A percentile compares a stretch with the other conserved stretches of the same genome.
Conservation (phyloP, 2,888 invertebrate species). For the Zelleria hepariella region DNA sequence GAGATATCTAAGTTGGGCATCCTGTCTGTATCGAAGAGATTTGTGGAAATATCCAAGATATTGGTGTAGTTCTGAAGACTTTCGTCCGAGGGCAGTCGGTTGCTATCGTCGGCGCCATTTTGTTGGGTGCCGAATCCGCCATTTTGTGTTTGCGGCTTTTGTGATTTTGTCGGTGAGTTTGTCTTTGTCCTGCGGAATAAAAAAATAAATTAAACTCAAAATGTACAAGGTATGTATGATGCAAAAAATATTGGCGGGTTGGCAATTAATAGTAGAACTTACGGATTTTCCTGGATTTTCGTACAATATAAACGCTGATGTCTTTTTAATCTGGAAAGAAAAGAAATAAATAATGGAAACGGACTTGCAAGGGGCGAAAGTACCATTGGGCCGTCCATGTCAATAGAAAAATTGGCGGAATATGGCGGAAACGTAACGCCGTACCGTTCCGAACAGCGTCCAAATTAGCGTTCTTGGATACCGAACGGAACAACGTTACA, state of each 20-base stretch:
- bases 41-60: constrained; percentile 41
- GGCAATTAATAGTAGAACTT: not conserved
- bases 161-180: not conserved
- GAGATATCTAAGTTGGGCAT: constrained; percentile 42
- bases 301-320: constrained; percentile 29
- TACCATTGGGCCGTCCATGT: no score
- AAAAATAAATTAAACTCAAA: not conserved
- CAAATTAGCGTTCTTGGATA: no score
- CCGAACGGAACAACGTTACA: no score
- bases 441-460: no score
- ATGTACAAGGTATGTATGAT: no score
- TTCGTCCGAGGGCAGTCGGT: constrained; percentile 40
- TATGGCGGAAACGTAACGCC: no score
- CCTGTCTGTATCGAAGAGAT: constrained; percentile 43
- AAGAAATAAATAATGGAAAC: constrained; percentile 3
- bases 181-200: not conserved
- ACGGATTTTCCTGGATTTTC: constrained; percentile 23
- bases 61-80: constrained; percentile 46
- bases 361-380: no score
- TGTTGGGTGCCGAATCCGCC: not conserved
- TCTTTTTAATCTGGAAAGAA: constrained; percentile 34
- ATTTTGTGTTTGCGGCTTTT: not conserved
- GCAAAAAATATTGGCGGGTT: no score
- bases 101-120: constrained; percentile 21
- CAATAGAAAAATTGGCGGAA: no score